phyloP scores from a whole-genome alignment of 2,113 vertebrate species.

The Recurvirostra avosetta region DNA sequence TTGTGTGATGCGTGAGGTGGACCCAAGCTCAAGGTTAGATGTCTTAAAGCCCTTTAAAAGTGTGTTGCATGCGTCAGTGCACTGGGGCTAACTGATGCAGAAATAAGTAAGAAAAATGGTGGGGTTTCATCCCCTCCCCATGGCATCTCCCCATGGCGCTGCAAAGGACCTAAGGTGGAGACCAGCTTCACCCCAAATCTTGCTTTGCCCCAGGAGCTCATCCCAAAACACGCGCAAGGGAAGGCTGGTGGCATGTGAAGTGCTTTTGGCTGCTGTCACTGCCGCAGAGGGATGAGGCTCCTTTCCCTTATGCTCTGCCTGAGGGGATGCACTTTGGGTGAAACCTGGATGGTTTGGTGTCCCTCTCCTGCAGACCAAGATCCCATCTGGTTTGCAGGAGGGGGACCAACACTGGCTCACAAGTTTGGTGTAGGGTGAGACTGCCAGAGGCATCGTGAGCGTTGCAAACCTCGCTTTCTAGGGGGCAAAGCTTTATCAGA shows the following conservation, averaged over 20 bases:
- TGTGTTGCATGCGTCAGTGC: fast-evolving
- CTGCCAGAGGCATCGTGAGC: fast-evolving
- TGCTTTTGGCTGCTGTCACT: neutral
- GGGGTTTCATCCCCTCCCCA: neutral
- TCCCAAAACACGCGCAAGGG: neutral
- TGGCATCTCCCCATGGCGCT: neutral
- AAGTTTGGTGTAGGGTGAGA: neutral
- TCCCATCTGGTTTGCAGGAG: neutral
- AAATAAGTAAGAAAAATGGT: neutral
- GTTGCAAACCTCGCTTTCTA: neutral
- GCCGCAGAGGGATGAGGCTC: neutral
- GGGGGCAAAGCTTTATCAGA: neutral
- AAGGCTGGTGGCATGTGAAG: neutral
- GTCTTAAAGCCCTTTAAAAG: neutral
- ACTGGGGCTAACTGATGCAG: neutral
- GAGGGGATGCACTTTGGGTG: neutral
- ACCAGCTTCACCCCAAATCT: neutral
- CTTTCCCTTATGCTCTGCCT: neutral
- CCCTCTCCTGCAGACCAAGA: neutral
- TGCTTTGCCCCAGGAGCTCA: neutral
- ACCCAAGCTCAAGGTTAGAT: neutral
- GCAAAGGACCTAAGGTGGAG: neutral
- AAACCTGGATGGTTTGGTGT: neutral
- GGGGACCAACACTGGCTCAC: neutral
- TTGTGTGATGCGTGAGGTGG: neutral